These are phyloP conservation scores for Mohoua ochrocephala DNA, from an alignment of 2,113 vertebrate genomes.

Conservation along the genomic window DNA sequence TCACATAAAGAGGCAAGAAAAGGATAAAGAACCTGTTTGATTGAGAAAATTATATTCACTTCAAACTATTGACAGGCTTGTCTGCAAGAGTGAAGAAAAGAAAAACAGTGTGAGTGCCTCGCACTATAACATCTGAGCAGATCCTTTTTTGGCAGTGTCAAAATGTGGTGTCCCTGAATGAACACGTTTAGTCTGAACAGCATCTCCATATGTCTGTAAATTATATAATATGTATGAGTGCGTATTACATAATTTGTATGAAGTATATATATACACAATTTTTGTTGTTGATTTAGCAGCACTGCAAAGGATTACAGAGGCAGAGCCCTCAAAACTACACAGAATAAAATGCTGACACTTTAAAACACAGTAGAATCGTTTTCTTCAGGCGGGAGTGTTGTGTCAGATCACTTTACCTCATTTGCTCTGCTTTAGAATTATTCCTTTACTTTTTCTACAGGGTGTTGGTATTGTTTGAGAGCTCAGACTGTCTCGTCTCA, in stretches of 20 bases:
- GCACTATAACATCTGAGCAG: background rate
- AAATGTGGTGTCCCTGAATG: background rate
- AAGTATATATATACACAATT: background rate
- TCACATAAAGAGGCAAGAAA: background rate
- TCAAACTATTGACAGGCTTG: background rate
- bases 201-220: background rate
- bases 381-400: background rate
- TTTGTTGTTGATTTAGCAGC: background rate
- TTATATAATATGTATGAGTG: background rate
- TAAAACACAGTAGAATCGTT: background rate
- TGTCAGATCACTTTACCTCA: background rate
- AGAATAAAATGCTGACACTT: background rate
- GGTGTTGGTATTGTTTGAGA: background rate
- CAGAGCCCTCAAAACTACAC: background rate
- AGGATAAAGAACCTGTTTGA: background rate
- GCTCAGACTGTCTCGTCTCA: background rate
- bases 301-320: background rate
- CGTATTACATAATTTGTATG: background rate
- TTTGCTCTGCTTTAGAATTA: background rate
- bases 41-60: background rate
- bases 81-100: background rate
- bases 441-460: background rate
- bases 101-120: background rate
- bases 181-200: background rate
- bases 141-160: background rate